Percentiles rank a stretch among this genome's conserved stretches.
Conservation (phyloP, 2,888 invertebrate genomes). For the Sipha maydis region DNA sequence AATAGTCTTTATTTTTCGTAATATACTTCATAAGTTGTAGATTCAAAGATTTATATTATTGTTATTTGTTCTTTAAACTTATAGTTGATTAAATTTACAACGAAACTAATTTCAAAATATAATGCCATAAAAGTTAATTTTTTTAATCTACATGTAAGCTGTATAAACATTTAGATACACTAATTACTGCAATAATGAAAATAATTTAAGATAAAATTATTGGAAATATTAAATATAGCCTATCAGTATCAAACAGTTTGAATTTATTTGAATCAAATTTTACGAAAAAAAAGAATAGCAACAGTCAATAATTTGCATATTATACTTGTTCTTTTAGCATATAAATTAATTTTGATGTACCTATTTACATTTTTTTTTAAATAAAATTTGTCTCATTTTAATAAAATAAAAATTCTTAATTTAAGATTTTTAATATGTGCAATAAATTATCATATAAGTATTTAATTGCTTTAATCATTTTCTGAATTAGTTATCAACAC, state of each 20-base stretch:
- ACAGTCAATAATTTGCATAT: no score
- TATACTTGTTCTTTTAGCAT: no score
- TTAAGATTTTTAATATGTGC: background rate
- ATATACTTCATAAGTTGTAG: background rate
- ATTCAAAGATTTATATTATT: no score
- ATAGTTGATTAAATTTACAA: constrained; percentile 13
- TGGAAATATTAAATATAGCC: no score
- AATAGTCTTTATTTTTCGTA: background rate
- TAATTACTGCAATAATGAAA: no score
- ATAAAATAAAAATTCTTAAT: background rate
- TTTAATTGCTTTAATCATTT: background rate
- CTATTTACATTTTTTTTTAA: background rate
- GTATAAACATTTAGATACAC: no score
- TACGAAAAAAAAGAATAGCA: background rate
- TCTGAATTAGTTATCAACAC: background rate
- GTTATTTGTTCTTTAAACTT: constrained; percentile 19
- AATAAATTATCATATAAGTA: background rate
- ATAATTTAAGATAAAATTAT: no score
- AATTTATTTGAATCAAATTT: no score
- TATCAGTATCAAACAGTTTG: no score
- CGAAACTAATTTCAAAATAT: constrained; percentile 45
- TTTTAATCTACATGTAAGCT: no score
- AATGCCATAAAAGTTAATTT: no score
- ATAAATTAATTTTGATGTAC: background rate
- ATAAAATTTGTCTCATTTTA: background rate